Percentiles rank a stretch among this genome's conserved stretches.
Evolutionary conservation across 2,113 vertebrate genomes (phyloP).

Genomic region (Ageneiosus marmoratus): DNA sequence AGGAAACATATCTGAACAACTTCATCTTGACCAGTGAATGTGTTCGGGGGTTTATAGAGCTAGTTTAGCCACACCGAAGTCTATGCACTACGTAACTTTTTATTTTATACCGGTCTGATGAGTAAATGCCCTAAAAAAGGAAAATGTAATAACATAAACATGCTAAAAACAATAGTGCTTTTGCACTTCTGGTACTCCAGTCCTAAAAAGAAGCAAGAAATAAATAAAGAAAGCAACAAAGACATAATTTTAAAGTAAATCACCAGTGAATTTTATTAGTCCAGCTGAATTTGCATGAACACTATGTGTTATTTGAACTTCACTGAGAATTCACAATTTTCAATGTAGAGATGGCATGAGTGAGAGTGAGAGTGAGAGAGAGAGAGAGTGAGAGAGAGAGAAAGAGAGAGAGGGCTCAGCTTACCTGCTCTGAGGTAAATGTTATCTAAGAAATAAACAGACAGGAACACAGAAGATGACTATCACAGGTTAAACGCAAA

Average conservation of each 20-base stretch:
- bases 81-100: no score
- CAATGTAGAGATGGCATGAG: background rate
- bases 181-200: no score
- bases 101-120: no score
- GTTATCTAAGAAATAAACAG: constrained; percentile 78
- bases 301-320: background rate
- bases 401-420: constrained; percentile 49
- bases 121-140: no score
- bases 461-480: constrained; percentile 66
- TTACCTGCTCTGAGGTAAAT: constrained; percentile 82
- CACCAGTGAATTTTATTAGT: background rate
- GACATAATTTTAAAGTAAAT: background rate
- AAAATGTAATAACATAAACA: no score
- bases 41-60: no score
- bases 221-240: background rate
- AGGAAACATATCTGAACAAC: no score
- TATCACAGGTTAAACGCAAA: constrained; percentile 44
- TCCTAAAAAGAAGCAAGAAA: constrained; percentile 43
- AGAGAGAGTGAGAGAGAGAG: constrained; percentile 11
- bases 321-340: background rate
- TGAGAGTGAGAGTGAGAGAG: background rate
- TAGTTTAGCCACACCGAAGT: no score
- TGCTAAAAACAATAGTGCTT: no score
- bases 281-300: background rate
- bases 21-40: no score